A percentile compares a stretch with the other conserved stretches of the same genome.
Conservation (phyloP, 2,113 vertebrate genomes). For the Probosciger aterrimus region DNA sequence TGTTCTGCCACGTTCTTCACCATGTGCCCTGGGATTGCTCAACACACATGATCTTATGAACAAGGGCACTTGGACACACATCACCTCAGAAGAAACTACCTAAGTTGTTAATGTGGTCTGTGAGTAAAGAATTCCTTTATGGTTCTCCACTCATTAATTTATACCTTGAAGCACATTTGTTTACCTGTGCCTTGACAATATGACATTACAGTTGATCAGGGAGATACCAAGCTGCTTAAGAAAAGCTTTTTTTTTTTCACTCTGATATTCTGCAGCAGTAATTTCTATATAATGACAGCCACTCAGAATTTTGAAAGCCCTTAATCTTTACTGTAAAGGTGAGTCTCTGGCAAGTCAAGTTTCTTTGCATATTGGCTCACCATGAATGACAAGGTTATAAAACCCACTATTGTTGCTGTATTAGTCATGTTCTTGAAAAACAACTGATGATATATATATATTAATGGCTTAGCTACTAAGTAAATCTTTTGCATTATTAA, state of each 20-base stretch:
- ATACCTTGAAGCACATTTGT: not conserved
- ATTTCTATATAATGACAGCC: not conserved
- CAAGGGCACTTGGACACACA: not conserved
- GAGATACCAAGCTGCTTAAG: not conserved
- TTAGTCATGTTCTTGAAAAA: not conserved
- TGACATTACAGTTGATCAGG: not conserved
- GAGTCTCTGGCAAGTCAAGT: not conserved
- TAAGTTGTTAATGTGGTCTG: not conserved
- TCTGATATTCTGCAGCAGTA: not conserved
- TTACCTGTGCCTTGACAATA: not conserved
- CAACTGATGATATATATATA: not conserved
- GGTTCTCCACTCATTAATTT: not conserved
- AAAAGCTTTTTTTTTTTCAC: not conserved
- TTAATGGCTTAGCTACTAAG: not conserved
- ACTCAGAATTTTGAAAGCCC: not conserved
- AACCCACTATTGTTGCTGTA: not conserved
- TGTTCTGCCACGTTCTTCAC: not conserved
- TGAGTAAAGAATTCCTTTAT: not conserved
- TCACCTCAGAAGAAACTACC: not conserved
- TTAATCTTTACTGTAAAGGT: not conserved
- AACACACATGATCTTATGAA: fast-evolving
- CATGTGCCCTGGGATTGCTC: not conserved
- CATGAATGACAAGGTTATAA: not conserved
- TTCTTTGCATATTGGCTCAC: not conserved
- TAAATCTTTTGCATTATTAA: not conserved